Evolutionary conservation across 2,888 invertebrate species (phyloP), one percentile per base, ranked within the genome.

Genomic region (Bhutanitis thaidina): DNA sequence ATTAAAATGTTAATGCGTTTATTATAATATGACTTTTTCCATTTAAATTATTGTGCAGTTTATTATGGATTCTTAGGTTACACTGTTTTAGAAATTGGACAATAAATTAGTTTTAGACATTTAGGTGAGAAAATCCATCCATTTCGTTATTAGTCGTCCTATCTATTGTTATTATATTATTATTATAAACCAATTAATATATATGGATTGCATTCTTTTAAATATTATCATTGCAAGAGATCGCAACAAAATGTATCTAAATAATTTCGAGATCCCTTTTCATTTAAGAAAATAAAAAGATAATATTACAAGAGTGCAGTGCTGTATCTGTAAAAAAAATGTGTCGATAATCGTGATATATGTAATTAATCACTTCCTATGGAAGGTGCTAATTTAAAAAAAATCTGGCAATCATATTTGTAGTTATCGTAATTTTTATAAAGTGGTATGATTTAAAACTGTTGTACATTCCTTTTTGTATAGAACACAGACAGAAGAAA

Each of bases 61-160:
- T 27, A 36, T 32, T 16, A 12, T 20, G 3, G 13, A 15, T 45
- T 27, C 10, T 9, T 35, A 16, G n/a, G 37, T 43, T 38, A 34
- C 27, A 16, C 40, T 40, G 10, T 49, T 41, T 49, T 32, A 32
- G 38, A 10, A 46, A 34, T 46, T 25, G 30, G 50, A 51, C 50
- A 51, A 51, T 51, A 51, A 51, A 40, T 51, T 45, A 45, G 45
- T 40, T 36, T 27, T 51, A 51, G 48, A 12, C 10, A 4, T 34
- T 27, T 41, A 49, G 12, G 25, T 41, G 30, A 50, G 40, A 20
- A 34, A 51, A 29, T 51, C 50, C 50, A 51, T 51, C 50, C 50
- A 51, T 51, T 45, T 51, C 44, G 50, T 51, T 51, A 13, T 50
- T 45, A 40, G 7, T 49, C 9, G 34, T 49, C 41, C 25, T 13